These are phyloP conservation scores for Acrocephalus arundinaceus DNA, from an alignment of 2,113 vertebrate genomes.

Conservation along the genomic window DNA sequence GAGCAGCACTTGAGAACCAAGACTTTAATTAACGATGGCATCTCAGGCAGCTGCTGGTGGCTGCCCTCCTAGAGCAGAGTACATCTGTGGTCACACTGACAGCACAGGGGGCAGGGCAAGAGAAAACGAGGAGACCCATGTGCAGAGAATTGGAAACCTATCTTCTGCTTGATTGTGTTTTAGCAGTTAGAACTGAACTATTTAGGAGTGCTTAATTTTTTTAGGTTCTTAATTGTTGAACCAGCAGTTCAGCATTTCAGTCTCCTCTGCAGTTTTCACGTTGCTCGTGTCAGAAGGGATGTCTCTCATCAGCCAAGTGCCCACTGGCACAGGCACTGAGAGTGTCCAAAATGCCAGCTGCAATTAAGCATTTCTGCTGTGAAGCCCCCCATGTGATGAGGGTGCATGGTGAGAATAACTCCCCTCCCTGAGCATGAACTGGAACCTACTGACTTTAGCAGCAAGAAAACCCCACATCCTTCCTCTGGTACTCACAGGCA, in stretches of 20 bases:
- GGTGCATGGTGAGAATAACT: not conserved
- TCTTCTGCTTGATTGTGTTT: not conserved
- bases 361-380: not conserved
- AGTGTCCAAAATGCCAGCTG: constrained; percentile 23
- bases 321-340: constrained; percentile 24
- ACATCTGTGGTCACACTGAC: not conserved
- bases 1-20: constrained; percentile 1
- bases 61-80: not conserved
- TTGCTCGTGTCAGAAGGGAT: not conserved
- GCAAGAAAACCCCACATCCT: not conserved
- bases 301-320: constrained; percentile 6
- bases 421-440: not conserved
- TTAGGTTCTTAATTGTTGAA: not conserved
- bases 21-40: constrained; percentile 7
- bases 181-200: not conserved
- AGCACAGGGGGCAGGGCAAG: not conserved
- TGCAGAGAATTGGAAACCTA: not conserved
- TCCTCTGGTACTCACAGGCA: not conserved
- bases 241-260: constrained; percentile 18
- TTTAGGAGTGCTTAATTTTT: not conserved
- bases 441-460: not conserved
- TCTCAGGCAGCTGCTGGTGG: not conserved
- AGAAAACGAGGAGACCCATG: not conserved
- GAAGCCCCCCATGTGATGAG: not conserved
- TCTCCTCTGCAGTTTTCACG: constrained; percentile 1